A percentile compares a stretch with the other conserved stretches of the same genome.
Evolutionary conservation across 2,113 vertebrate genomes (phyloP).

Genomic region (Laticauda colubrina): DNA sequence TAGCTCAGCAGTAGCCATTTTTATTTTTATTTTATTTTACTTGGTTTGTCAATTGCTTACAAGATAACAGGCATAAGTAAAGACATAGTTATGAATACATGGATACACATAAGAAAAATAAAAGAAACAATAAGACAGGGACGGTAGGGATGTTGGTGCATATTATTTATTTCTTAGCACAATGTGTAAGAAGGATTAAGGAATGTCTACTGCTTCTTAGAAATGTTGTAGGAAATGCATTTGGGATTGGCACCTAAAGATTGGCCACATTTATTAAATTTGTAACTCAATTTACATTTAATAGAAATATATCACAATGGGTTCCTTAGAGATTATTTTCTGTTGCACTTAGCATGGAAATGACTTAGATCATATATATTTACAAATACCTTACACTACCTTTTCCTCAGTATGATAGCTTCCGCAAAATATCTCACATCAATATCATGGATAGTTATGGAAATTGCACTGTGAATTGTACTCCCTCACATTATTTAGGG

Average conservation of each 20-base stretch:
- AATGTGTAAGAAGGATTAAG: neutral
- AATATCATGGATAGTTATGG: neutral
- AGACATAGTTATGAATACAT: too few species aligned
- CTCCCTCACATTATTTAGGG: neutral
- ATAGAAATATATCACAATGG: neutral
- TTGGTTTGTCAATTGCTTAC: too few species aligned
- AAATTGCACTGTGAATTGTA: neutral
- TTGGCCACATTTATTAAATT: neutral
- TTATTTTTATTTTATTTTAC: too few species aligned
- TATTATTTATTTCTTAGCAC: neutral
- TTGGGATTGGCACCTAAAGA: neutral
- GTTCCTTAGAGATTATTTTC: neutral
- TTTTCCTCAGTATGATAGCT: neutral
- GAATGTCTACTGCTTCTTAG: neutral
- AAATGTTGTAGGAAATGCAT: neutral
- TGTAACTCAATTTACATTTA: neutral
- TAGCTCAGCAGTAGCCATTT: neutral
- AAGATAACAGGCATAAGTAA: too few species aligned
- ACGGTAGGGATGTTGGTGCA: neutral
- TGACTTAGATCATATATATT: neutral
- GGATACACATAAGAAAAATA: too few species aligned
- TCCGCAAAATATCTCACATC: neutral
- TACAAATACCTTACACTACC: neutral
- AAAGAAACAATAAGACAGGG: too few species aligned
- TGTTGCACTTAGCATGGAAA: neutral